Conservation (phyloP, 2,888 invertebrate species). For the Ophonus ardosiacus region DNA sequence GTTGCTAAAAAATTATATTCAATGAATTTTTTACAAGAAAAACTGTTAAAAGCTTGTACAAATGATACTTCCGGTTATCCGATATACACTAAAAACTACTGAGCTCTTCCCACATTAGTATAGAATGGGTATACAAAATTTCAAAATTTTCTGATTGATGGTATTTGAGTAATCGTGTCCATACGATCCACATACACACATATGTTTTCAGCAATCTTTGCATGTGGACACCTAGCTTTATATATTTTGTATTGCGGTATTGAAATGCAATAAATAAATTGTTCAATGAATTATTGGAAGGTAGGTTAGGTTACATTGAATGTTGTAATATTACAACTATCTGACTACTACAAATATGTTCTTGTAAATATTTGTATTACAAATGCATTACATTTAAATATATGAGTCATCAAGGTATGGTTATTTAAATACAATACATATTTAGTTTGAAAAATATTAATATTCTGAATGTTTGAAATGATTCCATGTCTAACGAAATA, state of each 20-base stretch:
- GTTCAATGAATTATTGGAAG: neutral
- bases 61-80: no score
- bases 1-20: no score
- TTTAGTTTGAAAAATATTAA: neutral
- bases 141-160: no score
- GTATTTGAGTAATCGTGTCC: no score
- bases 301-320: neutral
- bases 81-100: no score
- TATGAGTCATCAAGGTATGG: conserved; percentile 12
- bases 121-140: no score
- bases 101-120: no score
- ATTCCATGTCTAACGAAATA: conserved; percentile 19
- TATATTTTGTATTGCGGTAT: neutral
- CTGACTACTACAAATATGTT: neutral
- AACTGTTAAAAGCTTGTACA: no score
- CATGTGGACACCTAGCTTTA: no score
- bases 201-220: no score
- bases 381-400: conserved; percentile 11
- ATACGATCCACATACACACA: no score
- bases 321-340: neutral
- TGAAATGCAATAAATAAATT: neutral
- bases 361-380: neutral
- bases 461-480: conserved; percentile 8
- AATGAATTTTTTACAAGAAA: no score
- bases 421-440: conserved; percentile 40